These are phyloP conservation scores for Mus pahari DNA, from an alignment of 2,113 vertebrate species.

Conservation along the genomic window DNA sequence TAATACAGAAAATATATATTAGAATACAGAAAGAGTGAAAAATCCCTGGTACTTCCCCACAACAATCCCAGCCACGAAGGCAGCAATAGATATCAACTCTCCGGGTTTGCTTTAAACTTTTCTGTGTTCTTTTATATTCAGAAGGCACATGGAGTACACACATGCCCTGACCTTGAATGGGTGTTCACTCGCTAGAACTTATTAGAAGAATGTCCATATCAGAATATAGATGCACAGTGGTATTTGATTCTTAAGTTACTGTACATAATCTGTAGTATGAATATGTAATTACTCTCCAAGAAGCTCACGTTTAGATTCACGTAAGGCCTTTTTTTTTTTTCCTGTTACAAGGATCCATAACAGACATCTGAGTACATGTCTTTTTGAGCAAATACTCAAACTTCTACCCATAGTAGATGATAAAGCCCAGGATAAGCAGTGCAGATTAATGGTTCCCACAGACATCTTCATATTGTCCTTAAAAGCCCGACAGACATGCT, in stretches of 20 bases:
- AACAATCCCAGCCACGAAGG: neutral
- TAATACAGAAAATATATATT: constrained; percentile 31
- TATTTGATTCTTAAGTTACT: neutral
- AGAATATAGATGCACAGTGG: neutral
- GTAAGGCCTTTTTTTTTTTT: neutral
- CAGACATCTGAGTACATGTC: neutral
- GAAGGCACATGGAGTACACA: neutral
- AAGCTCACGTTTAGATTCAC: neutral
- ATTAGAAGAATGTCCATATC: neutral
- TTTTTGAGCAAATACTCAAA: constrained; percentile 43
- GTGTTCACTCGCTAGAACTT: constrained; percentile 32
- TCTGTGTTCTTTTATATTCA: neutral
- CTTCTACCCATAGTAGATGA: constrained; percentile 29
- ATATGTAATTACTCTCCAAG: neutral
- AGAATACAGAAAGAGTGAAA: neutral
- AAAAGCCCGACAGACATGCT: constrained; percentile 28
- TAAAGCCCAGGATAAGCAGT: neutral
- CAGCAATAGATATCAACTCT: neutral
- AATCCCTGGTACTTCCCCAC: neutral
- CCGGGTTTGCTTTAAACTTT: constrained; percentile 20
- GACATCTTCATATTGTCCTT: constrained; percentile 25
- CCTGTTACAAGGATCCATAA: constrained; percentile 27
- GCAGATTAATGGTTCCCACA: constrained; percentile 51
- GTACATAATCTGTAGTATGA: neutral
- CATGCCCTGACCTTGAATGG: neutral